A percentile compares a stretch with the other conserved stretches of the same genome.
phyloP scores from a whole-genome alignment of 1,140 invertebrate species.

The Caenorhabditis brenneri region DNA sequence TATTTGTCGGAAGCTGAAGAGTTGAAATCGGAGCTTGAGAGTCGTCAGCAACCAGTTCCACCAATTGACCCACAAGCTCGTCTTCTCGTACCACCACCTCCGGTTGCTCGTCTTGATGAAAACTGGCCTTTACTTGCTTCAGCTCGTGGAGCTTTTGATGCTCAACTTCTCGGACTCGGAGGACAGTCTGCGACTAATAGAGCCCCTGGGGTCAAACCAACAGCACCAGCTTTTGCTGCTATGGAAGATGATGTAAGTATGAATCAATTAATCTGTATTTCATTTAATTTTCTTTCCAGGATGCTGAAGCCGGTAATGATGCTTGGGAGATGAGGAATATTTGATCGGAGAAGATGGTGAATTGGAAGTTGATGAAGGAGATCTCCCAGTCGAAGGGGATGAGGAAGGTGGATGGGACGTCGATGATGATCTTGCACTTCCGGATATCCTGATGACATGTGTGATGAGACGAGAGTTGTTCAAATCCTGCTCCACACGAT shows the following conservation, averaged over 20 bases:
- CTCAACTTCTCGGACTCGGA: slow-evolving; percentile 59
- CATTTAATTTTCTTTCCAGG: slow-evolving; percentile 74
- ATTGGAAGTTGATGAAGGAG: slow-evolving; percentile 70
- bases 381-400: slow-evolving; percentile 71
- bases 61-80: slow-evolving; percentile 80
- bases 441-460: slow-evolving; percentile 83
- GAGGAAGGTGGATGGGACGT: slow-evolving; percentile 72
- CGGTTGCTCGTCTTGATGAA: slow-evolving; percentile 81
- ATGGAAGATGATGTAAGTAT: slow-evolving; percentile 68
- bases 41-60: slow-evolving; percentile 78
- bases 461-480: too few relatives aligned
- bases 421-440: slow-evolving; percentile 91
- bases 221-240: slow-evolving; percentile 70
- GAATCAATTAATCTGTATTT: not conserved
- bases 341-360: slow-evolving; percentile 77
- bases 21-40: slow-evolving; percentile 77
- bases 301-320: slow-evolving; percentile 77
- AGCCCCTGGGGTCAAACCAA: slow-evolving; percentile 58
- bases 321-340: slow-evolving; percentile 88
- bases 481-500: too few relatives aligned
- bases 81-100: slow-evolving; percentile 81
- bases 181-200: not conserved
- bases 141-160: slow-evolving; percentile 66
- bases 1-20: slow-evolving; percentile 81
- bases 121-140: slow-evolving; percentile 93